Evolutionary conservation across 1,140 invertebrate species (phyloP), one percentile per base, ranked within the genome.

Genomic region (Dysdera silvatica): DNA sequence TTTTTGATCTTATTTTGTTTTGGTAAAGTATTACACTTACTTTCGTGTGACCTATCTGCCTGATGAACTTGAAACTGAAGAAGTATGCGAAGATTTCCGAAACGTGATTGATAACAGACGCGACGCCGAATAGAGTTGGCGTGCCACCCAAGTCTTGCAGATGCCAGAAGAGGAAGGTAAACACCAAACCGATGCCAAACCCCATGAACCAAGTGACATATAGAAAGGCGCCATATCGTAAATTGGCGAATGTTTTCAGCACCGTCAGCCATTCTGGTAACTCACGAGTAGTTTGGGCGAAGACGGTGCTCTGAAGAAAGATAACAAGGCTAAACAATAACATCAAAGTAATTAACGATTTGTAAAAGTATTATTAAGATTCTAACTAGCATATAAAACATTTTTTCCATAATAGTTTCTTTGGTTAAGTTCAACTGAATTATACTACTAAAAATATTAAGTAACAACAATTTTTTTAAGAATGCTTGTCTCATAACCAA

Each of bases 81-180:
- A 98, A 98, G 74, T 97, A 98, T 4, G 95, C 94, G 71, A 95
- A 91, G 69, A 99, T 95, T 79, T 99, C 96, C 0, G 95, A 98
- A 60, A 97, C 88, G 75, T 99, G 96, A 78, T 99, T 99, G 72
- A 98, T 95, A 35, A 99, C 92, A 0, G 95, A 98, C 0, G 95
- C 94, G 23, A 99, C 86, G 51, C 96, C 96, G 72, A 99, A 99
- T 0, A 99, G 82, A 0, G 95, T 98, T 4, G 96, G 95, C 0
- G 91, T 88, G 16, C 96, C 96, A 3, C 91, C 94, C 70, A 94
- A 89, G 74, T 99, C 96, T 81, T 96, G 74, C 33, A 99, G 81
- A 80, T 99, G 95, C 96, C 96, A 99, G 78, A 98, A 99, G 24
- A 99, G 84, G 78, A 99, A 99, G 2, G 95, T 96, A 77, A 99